Conservation (phyloP, 2,113 vertebrate species). For the Chascanopsetta lugubris region DNA sequence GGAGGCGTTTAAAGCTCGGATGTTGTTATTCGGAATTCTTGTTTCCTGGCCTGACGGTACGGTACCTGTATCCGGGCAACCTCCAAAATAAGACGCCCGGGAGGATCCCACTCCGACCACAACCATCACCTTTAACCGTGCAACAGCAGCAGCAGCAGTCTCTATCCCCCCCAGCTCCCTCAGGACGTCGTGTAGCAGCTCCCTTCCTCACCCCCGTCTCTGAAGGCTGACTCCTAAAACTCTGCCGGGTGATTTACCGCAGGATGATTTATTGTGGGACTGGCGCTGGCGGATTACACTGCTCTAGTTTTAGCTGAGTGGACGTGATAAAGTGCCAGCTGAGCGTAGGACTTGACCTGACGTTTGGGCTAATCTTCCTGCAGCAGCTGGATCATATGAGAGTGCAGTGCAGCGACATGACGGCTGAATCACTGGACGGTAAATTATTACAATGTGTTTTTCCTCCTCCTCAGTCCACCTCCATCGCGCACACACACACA, state of each 20-base stretch:
- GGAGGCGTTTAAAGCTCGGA: no score
- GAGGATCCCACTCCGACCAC: no score
- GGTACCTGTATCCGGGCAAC: no score
- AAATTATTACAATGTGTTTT: not conserved
- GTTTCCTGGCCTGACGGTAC: no score
- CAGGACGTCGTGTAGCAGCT: no score
- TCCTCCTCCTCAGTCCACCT: not conserved
- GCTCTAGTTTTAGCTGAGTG: not conserved
- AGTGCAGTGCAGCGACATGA: not conserved
- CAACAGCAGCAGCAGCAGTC: no score
- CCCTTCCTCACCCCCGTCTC: no score
- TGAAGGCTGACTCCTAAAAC: not conserved
- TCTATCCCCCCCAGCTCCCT: no score
- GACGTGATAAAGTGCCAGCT: not conserved
- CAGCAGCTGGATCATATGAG: not conserved
- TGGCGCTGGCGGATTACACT: not conserved
- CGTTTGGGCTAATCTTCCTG: not conserved
- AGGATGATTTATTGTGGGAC: not conserved
- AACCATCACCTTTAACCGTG: no score
- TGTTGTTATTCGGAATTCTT: no score
- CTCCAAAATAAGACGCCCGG: no score
- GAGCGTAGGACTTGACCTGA: not conserved
- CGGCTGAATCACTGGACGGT: not conserved
- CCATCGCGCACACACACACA: no score
- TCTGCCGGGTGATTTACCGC: not conserved